Percentiles rank a stretch among this genome's conserved stretches.
Evolutionary conservation across 2,888 invertebrate genomes (phyloP).

Genomic region (Smittia sp.): DNA sequence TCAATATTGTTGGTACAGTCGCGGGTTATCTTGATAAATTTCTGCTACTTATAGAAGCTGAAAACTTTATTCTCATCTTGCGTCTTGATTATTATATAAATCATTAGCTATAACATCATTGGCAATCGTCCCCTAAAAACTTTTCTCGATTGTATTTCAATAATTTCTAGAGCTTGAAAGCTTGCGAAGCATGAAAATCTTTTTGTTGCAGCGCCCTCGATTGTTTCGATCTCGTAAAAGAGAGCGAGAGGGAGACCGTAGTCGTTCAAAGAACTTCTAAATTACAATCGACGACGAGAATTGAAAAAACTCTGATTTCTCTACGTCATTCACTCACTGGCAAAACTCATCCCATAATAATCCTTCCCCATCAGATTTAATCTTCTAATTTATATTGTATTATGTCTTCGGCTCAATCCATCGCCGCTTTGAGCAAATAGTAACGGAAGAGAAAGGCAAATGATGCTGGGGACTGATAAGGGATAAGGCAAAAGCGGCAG

Average conservation of each 20-base stretch:
- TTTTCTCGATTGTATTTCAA: no score
- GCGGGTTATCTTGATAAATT: no score
- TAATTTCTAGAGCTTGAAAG: no score
- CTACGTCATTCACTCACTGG: not conserved
- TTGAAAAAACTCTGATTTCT: conserved; percentile 19
- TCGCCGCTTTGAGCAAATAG: not conserved
- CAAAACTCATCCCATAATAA: conserved; percentile 15
- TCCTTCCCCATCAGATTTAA: conserved; percentile 34
- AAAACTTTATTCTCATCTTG: no score
- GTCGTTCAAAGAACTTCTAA: not conserved
- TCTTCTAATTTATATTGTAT: conserved; percentile 41
- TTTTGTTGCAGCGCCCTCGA: no score
- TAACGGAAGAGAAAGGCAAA: conserved; percentile 4
- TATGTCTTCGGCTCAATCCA: conserved; percentile 18
- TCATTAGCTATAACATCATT: no score
- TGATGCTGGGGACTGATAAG: conserved; percentile 4
- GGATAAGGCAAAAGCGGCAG: not conserved
- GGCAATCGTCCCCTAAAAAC: no score
- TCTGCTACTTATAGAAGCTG: no score
- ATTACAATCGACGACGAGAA: not conserved
- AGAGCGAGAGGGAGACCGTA: no score
- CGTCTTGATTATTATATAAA: no score
- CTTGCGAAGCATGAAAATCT: no score
- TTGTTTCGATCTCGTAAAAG: no score
- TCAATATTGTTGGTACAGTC: not conserved